These are phyloP conservation scores for Campopleginae sp. DNA, from an alignment of 2,888 invertebrate genomes.

Conservation along the genomic window DNA sequence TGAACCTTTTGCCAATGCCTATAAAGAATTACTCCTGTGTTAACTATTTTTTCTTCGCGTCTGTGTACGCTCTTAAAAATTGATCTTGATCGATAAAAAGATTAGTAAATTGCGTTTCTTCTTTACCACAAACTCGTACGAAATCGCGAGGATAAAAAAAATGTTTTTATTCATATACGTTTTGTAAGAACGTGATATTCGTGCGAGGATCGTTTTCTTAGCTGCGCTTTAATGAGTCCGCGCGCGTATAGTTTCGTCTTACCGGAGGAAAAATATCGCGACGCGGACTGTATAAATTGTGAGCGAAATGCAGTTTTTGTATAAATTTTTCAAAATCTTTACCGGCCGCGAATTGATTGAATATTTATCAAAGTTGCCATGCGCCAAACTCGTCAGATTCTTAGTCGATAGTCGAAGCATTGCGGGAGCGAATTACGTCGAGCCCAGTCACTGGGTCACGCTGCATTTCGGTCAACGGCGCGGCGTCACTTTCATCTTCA, in stretches of 20 bases:
- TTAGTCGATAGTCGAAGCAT: background rate
- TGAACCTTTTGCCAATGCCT: background rate
- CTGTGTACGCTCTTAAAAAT: background rate
- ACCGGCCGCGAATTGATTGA: background rate
- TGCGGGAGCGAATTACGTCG: background rate
- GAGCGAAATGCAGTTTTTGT: background rate
- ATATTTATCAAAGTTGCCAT: background rate
- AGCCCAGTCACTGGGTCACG: background rate
- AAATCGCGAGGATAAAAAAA: background rate
- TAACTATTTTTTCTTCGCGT: background rate
- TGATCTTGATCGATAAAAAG: background rate
- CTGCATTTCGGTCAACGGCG: background rate
- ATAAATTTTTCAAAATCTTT: background rate
- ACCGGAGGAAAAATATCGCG: background rate
- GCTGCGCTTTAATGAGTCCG: background rate
- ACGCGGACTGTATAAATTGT: background rate
- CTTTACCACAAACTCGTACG: background rate
- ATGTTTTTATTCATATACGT: background rate
- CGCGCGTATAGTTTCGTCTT: background rate
- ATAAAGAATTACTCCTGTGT: background rate
- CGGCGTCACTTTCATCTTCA: conserved; percentile 7
- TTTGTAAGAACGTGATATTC: background rate
- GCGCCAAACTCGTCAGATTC: background rate
- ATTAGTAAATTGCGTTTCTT: background rate
- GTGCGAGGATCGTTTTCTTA: background rate